phyloP scores from a whole-genome alignment of 2,797 vertebrate species.

The Pseudochirops cupreus region DNA sequence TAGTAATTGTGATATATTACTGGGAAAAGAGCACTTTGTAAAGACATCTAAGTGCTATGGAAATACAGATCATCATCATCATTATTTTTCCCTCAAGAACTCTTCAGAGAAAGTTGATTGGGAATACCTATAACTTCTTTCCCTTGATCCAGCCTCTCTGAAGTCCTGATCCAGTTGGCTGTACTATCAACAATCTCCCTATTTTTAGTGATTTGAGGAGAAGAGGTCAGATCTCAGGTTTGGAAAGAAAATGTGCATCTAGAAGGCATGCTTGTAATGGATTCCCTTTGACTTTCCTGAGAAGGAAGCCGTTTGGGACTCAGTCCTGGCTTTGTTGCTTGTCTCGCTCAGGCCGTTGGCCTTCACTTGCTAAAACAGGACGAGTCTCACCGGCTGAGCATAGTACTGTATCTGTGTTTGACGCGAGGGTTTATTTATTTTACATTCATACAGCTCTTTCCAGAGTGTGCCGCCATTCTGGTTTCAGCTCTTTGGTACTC shows the following conservation, averaged over 20 bases:
- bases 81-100: not conserved
- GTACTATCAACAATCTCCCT: not conserved
- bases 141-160: not conserved
- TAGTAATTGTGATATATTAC: not conserved
- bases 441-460: not conserved
- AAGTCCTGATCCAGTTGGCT: conserved; percentile 9
- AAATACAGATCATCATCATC: not conserved
- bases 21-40: not conserved
- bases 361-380: not conserved
- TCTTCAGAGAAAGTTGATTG: not conserved
- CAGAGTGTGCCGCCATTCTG: not conserved
- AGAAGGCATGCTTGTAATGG: not conserved
- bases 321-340: not conserved
- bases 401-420: not conserved
- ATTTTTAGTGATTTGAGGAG: not conserved
- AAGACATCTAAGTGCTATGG: not conserved
- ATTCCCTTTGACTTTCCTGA: not conserved
- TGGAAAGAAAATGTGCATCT: not conserved
- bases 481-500: not conserved
- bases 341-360: not conserved
- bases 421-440: not conserved
- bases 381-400: not conserved
- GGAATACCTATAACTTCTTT: not conserved
- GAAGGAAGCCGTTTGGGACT: not conserved
- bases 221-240: not conserved